Evolutionary conservation across 2,113 vertebrate species (phyloP).

Genomic region (Colaptes auratus): DNA sequence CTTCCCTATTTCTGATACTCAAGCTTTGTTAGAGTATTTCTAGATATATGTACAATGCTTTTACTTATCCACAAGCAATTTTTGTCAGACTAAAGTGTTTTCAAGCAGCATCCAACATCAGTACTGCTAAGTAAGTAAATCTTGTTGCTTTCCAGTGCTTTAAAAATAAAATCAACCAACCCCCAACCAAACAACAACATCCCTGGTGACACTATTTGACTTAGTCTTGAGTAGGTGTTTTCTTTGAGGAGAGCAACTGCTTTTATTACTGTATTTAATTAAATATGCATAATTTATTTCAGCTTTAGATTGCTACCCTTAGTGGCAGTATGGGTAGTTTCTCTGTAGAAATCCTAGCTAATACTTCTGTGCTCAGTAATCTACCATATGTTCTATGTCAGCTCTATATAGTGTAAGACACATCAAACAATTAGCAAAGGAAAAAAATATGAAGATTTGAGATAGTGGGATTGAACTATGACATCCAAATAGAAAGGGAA

Average conservation of each 20-base stretch:
- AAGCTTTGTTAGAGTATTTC: background rate
- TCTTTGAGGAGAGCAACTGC: background rate
- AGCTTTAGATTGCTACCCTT: background rate
- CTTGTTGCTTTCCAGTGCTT: slow-evolving; percentile 52
- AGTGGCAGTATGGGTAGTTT: background rate
- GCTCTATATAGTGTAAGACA: background rate
- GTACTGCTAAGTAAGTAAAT: slow-evolving; percentile 29
- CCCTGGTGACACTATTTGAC: no score
- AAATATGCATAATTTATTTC: background rate
- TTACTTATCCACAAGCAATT: background rate
- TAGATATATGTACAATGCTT: background rate
- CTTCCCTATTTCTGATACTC: background rate
- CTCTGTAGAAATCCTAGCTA: background rate
- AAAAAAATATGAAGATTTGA: slow-evolving; percentile 15
- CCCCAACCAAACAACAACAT: no score
- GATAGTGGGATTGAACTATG: slow-evolving; percentile 6
- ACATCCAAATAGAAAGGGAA: slow-evolving; percentile 9
- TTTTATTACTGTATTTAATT: background rate
- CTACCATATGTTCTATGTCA: slow-evolving; percentile 11
- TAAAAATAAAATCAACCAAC: no score
- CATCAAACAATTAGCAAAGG: slow-evolving; percentile 34
- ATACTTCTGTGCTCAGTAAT: slow-evolving; percentile 13
- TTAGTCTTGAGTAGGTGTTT: background rate
- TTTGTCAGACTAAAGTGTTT: background rate
- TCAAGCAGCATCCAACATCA: background rate